Evolutionary conservation across 2,888 invertebrate genomes (phyloP), one percentile per base, ranked within the genome.

Genomic region (Toxonevra muliebris): DNA sequence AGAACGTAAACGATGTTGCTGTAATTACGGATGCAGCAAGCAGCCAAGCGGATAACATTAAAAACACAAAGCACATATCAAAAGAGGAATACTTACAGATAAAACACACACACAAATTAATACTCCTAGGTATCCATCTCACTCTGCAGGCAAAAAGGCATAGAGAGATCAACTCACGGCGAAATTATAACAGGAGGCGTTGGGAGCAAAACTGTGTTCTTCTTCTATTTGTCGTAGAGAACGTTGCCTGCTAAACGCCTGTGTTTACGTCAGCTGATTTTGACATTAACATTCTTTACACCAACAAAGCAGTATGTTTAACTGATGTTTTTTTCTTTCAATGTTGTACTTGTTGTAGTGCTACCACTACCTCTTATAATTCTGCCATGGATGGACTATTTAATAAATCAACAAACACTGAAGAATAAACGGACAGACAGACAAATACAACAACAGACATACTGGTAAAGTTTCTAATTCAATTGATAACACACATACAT

Each of bases 1-100:
- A 17, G 53, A 59, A 65, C 52, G 60, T 60, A 63, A 66, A 60
- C 62, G 43, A 59, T 48, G 48, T 57, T 48, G 55, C 53, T 67
- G 65, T 65, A 70, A 67, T 70, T 70, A 67, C 65, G 65, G 45
- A 54, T 65, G 61, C 67, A 70, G 66, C 62, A 70, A 64, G 17
- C 62, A 67, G 65, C 59, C 54, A 65, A 65, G 65, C 58, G 43
- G 40, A 65, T 58, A 57, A 65, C 30, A 66, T 66, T 60, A 60
- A 61, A 57, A 58, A 52, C 8, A 19, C 1, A 52, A 41, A 40
- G 40, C 15, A 45, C 5, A 48, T 17, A 63, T 20, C 9, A 12
- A 20, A n/a, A 53, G n/a, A 52, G 17, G 54, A 41, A 41, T 41
- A 41, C 2, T 41, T 48, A 17, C 55, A 57, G 40, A 15, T n/a